These are phyloP conservation scores for Saccostrea cuccullata DNA, from an alignment of 1,140 invertebrate genomes.

Conservation along the genomic window DNA sequence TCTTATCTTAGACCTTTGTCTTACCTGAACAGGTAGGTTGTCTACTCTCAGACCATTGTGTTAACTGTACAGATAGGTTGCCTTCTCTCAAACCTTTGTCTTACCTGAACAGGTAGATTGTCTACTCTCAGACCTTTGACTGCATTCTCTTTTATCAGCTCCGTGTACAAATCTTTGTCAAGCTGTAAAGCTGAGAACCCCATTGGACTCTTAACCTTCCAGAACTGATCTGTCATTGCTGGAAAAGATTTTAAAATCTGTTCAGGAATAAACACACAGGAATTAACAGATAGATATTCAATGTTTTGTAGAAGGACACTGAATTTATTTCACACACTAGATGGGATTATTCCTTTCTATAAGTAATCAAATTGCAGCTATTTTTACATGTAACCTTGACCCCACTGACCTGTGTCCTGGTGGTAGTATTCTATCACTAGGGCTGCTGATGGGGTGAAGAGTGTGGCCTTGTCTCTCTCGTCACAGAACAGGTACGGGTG, in stretches of 20 bases:
- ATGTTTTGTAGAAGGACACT: not conserved
- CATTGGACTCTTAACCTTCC: constrained; percentile 68
- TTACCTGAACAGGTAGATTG: constrained; percentile 69
- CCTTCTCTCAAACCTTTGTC: not conserved
- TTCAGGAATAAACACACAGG: not conserved
- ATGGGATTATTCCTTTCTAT: too few species aligned
- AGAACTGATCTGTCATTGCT: constrained; percentile 72
- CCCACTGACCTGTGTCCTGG: constrained; percentile 61
- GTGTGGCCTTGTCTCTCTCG: constrained; percentile 69
- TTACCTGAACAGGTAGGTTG: not conserved
- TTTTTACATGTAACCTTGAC: not conserved
- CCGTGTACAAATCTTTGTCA: constrained; percentile 68
- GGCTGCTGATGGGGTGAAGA: constrained; percentile 71
- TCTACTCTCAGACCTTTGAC: constrained; percentile 65
- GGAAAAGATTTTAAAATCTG: constrained; percentile 8
- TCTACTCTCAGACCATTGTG: not conserved
- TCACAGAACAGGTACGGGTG: constrained; percentile 73
- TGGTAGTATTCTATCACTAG: constrained; percentile 71
- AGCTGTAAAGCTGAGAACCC: constrained; percentile 68
- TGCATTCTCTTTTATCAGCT: constrained; percentile 60
- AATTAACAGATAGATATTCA: too few species aligned
- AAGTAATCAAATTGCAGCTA: too few species aligned
- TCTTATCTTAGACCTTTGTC: not conserved
- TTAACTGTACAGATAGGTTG: not conserved
- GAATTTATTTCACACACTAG: too few species aligned